A percentile compares a stretch with the other conserved stretches of the same genome.
Conservation (phyloP, 2,888 invertebrate species). For the Eucera pruinosa region DNA sequence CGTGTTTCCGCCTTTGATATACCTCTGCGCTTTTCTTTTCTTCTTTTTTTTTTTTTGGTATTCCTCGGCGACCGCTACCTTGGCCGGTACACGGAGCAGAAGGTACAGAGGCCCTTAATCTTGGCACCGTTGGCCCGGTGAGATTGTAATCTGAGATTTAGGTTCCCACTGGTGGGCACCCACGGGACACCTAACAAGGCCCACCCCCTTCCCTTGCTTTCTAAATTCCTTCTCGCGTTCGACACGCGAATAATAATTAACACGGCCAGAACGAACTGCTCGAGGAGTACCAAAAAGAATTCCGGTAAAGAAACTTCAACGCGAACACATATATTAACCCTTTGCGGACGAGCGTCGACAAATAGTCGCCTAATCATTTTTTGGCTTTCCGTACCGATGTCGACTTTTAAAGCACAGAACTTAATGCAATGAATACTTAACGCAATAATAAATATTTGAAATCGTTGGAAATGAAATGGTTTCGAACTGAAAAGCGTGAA, state of each 20-base stretch:
- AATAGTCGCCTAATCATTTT: no score
- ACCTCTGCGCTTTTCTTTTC: background rate
- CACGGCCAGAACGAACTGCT: background rate
- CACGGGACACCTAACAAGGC: conserved; percentile 66
- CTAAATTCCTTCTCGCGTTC: conserved; percentile 5
- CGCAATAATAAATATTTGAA: no score
- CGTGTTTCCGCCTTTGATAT: background rate
- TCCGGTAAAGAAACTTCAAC: no score
- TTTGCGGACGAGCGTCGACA: no score
- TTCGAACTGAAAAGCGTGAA: no score
- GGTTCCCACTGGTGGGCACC: conserved; percentile 73
- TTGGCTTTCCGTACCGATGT: no score
- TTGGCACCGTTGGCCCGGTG: conserved; percentile 75
- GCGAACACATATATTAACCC: no score
- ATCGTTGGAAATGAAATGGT: no score
- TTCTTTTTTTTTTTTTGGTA: conserved; percentile 11
- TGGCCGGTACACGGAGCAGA: conserved; percentile 35
- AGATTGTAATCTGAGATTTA: conserved; percentile 81
- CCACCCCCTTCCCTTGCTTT: background rate
- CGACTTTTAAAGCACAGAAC: no score
- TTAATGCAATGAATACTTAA: no score
- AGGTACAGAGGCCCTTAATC: conserved; percentile 75
- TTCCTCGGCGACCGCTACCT: conserved; percentile 23
- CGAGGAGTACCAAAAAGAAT: background rate
- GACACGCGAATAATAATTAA: conserved; percentile 26